These are phyloP conservation scores for Actinia tenebrosa DNA, from an alignment of 64 coral and sea anemone genomes.

Conservation along the genomic window DNA sequence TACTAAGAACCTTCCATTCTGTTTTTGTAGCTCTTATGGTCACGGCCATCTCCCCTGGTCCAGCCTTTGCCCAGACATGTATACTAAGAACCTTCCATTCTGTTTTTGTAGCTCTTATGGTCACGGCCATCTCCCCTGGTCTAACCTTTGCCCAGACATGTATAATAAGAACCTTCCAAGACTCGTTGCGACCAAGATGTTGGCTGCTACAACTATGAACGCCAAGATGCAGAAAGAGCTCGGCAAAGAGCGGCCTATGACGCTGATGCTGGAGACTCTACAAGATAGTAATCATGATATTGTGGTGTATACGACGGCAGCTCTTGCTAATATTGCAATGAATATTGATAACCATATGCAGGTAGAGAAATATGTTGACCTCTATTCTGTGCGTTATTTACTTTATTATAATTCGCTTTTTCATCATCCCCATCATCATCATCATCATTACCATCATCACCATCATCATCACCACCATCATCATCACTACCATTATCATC, in stretches of 20 bases:
- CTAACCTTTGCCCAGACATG: slow-evolving; percentile 31
- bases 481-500: no score
- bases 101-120: slow-evolving; percentile 55
- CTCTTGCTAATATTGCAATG: slow-evolving; percentile 88
- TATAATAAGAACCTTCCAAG: slow-evolving; percentile 71
- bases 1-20: slow-evolving; percentile 20
- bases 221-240: slow-evolving; percentile 94
- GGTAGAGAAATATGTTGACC: slow-evolving; percentile 9
- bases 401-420: no score
- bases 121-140: slow-evolving; percentile 42
- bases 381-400: no score
- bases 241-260: slow-evolving; percentile 64
- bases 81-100: slow-evolving; percentile 29
- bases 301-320: slow-evolving; percentile 63
- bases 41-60: slow-evolving; percentile 42
- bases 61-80: slow-evolving; percentile 38
- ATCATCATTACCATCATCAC: no score
- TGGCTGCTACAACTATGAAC: slow-evolving; percentile 89
- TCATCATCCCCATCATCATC: no score
- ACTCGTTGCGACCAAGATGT: slow-evolving; percentile 80
- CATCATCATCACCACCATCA: no score
- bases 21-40: slow-evolving; percentile 55
- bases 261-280: slow-evolving; percentile 70
- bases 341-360: slow-evolving; percentile 76
- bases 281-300: slow-evolving; percentile 74